These are phyloP conservation scores for Tipula confusa DNA, from an alignment of 2,888 invertebrate species.

Conservation along the genomic window DNA sequence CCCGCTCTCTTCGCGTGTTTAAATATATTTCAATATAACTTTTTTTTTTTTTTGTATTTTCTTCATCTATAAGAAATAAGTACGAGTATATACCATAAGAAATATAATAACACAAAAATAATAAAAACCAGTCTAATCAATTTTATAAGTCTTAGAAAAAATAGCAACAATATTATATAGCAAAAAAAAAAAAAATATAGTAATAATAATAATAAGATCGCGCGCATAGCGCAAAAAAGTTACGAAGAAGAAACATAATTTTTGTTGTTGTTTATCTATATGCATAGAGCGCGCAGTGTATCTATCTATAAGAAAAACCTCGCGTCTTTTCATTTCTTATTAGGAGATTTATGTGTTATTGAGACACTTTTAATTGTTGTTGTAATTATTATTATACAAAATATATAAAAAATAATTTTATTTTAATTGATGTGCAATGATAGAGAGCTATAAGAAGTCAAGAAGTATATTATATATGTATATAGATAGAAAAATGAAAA, in stretches of 20 bases:
- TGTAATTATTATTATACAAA: slow-evolving; percentile 9
- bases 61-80: not conserved
- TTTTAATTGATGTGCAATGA: slow-evolving; percentile 20
- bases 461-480: not conserved
- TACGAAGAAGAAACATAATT: not conserved
- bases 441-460: slow-evolving; percentile 8
- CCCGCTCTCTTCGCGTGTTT: slow-evolving; percentile 28
- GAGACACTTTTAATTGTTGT: slow-evolving; percentile 25
- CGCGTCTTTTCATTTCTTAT: not conserved
- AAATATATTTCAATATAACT: not conserved
- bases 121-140: slow-evolving; percentile 30
- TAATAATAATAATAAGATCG: not conserved
- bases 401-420: not conserved
- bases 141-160: slow-evolving; percentile 28
- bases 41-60: not conserved
- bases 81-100: not conserved
- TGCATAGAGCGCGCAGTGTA: not conserved
- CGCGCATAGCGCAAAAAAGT: not conserved
- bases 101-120: slow-evolving; percentile 13
- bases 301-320: slow-evolving; percentile 3
- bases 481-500: not conserved
- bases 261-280: not conserved
- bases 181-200: not conserved
- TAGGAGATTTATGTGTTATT: slow-evolving; percentile 25
- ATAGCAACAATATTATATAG: slow-evolving; percentile 16